Evolutionary conservation across 2,113 vertebrate genomes (phyloP).

Genomic region (Meles meles): DNA sequence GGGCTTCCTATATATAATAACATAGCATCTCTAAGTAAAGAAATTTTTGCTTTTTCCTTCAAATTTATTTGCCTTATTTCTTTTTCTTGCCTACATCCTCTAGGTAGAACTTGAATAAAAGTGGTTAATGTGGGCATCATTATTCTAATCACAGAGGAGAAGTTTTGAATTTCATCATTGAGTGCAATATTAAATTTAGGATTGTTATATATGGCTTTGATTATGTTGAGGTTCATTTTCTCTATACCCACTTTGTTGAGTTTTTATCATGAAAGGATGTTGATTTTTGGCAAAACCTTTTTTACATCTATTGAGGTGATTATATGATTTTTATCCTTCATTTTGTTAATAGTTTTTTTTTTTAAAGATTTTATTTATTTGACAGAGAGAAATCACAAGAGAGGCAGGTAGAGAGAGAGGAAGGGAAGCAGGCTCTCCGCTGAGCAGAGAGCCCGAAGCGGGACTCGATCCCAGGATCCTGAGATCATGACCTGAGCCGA

Average conservation of each 20-base stretch:
- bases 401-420: no score
- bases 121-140: no score
- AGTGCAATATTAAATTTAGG: neutral
- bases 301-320: neutral
- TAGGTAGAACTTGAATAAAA: neutral
- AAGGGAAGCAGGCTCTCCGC: no score
- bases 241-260: neutral
- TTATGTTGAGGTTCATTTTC: neutral
- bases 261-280: neutral
- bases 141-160: neutral
- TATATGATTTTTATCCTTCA: neutral
- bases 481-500: no score
- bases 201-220: neutral
- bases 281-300: neutral
- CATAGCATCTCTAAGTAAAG: neutral
- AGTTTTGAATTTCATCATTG: neutral
- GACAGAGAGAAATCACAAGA: no score
- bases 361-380: no score
- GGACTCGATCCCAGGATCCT: no score
- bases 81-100: neutral
- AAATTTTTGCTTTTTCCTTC: neutral
- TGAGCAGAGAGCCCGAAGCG: no score
- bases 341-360: neutral
- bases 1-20: neutral
- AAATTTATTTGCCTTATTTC: no score